Evolutionary conservation across 2,113 vertebrate species (phyloP).

Genomic region (Falco punctatus): DNA sequence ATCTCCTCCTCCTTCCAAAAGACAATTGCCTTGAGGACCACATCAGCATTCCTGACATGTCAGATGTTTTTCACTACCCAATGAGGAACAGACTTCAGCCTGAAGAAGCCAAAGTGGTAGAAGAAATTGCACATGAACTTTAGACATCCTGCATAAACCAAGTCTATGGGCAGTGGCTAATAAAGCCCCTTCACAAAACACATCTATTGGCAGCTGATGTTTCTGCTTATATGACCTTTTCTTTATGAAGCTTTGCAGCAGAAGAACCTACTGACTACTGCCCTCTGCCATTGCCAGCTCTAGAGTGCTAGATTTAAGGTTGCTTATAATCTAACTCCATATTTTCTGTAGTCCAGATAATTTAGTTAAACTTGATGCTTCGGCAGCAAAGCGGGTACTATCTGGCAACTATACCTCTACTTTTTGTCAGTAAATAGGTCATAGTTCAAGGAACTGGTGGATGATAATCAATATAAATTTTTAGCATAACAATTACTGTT

Average conservation of each 20-base stretch:
- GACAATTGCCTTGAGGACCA: not conserved
- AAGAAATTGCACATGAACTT: not conserved
- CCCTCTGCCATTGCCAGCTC: not conserved
- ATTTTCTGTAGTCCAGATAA: not conserved
- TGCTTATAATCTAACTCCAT: not conserved
- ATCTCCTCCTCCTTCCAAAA: not conserved
- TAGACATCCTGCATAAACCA: not conserved
- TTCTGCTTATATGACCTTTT: not conserved
- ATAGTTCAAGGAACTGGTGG: not conserved
- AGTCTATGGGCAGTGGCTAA: not conserved
- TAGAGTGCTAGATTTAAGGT: not conserved
- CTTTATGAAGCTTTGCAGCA: not conserved
- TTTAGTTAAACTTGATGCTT: not conserved
- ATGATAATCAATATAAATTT: not conserved
- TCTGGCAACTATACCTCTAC: not conserved
- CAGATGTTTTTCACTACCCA: not conserved
- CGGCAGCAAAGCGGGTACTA: not conserved
- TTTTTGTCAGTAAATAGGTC: not conserved
- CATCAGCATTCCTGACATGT: not conserved
- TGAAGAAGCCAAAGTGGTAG: not conserved
- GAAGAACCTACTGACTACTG: not conserved
- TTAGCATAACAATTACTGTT: not conserved
- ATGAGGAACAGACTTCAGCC: not conserved
- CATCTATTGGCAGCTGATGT: not conserved
- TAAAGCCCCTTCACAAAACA: not conserved